Base-by-base conservation (phyloP, 2,113 vertebrate species). In the Sciurus niger region DNA sequence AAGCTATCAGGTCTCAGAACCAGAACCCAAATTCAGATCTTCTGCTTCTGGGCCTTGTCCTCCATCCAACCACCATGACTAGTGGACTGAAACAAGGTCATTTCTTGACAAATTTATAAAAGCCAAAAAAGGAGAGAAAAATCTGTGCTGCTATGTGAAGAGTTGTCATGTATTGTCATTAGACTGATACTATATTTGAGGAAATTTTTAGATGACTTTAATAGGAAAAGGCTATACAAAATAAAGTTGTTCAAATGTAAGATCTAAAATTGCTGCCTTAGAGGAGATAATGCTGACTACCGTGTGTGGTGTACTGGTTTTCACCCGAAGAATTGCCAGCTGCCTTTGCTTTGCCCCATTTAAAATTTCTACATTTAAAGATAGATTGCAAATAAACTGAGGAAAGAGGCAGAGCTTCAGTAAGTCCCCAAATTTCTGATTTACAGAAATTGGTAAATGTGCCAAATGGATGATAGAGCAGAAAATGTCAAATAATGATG, bases 41-140 rank as follows among this genome's bases (percentile, higher is more conserved):
- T 63, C 67, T 80, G 22, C 65, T 89, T 96, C 14, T 34, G 2
- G 34, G 2, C 2, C 4, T 93, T 48, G 14, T 17, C 25, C 13
- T 86, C 24, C 16, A 80, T 34, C 12, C 43, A 79, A n/a, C 60
- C 18, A n/a, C 2, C 2, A 3, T 46, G 63, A 76, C 34, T 37
- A 60, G 25, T 48, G 11, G n/a, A 25, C 48, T 40, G 79, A 89
- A 53, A 72, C 25, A 89, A 20, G 2, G 25, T 67, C 40, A 84
- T 79, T 95, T 96, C 65, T 74, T 76, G 20, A 83, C 25, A 76
- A 86, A 83, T 79, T 78, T 8, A 43, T 80, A 28, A 79, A 95
- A 87, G 1, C 28, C 65, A 60, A 25, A 10, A 67, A 84, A 90
- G 65, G 6, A 92, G 3, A 77, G 2, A 43, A 46, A 28, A 46